A percentile compares a stretch with the other conserved stretches of the same genome.
Evolutionary conservation across 1,140 invertebrate genomes (phyloP).

Genomic region (Phymorhynchus buccinoides): DNA sequence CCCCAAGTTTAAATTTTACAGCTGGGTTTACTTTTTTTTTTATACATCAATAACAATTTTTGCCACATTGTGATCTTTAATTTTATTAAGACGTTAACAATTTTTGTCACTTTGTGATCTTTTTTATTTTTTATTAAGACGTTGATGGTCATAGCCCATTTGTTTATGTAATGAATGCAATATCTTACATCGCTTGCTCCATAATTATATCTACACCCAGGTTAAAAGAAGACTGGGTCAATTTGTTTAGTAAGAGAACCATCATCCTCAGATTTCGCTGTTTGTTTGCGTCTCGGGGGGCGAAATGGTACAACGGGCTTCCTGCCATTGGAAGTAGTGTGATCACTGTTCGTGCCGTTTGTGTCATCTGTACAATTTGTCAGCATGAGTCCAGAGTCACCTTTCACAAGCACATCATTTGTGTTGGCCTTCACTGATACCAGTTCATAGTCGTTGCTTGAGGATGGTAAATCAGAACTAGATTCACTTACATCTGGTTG

Average conservation of each 20-base stretch:
- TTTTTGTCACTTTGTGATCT: too few species aligned
- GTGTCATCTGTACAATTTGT: not conserved
- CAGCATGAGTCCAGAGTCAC: not conserved
- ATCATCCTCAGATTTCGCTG: not conserved
- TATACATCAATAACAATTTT: too few species aligned
- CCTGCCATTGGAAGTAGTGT: not conserved
- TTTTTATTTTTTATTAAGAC: too few species aligned
- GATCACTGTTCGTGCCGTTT: not conserved
- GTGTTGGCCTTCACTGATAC: not conserved
- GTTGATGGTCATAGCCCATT: too few species aligned
- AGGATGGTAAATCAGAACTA: not conserved
- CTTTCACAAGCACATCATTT: not conserved
- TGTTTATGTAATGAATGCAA: too few species aligned
- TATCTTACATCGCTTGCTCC: too few species aligned
- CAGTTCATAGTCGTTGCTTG: not conserved
- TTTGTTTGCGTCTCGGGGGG: not conserved
- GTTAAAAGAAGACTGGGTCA: slow-evolving; percentile 23
- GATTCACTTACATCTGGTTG: not conserved
- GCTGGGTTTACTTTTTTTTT: too few species aligned
- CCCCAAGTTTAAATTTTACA: too few species aligned
- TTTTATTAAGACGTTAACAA: too few species aligned
- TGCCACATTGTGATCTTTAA: too few species aligned
- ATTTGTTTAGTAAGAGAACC: not conserved
- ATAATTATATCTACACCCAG: not conserved
- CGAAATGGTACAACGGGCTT: not conserved